Evolutionary conservation across 2,888 invertebrate genomes (phyloP).

Genomic region (Pomacea canaliculata): DNA sequence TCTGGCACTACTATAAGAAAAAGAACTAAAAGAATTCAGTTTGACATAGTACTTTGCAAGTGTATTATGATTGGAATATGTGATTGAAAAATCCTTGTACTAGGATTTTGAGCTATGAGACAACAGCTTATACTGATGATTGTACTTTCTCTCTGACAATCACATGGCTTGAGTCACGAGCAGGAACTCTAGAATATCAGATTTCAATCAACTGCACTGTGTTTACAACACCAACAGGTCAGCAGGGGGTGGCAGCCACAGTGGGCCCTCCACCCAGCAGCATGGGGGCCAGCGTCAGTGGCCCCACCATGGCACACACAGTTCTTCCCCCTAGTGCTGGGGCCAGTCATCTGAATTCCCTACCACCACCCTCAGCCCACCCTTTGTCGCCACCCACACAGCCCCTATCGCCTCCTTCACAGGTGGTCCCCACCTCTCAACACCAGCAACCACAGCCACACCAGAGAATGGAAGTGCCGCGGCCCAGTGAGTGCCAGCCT

Average conservation of each 20-base stretch:
- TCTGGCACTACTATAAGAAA: no score
- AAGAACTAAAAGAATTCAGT: no score
- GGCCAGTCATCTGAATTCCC: conserved; percentile 4
- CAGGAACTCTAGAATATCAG: no score
- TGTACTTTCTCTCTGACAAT: no score
- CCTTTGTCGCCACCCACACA: conserved; percentile 28
- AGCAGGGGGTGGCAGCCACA: conserved; percentile 10
- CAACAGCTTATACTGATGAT: no score
- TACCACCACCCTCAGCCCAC: conserved; percentile 29
- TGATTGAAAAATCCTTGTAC: no score
- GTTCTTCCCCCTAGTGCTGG: conserved; percentile 3
- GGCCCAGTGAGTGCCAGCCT: conserved; percentile 33
- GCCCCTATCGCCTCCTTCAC: conserved; percentile 27
- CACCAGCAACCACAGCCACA: conserved; percentile 20
- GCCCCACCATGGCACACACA: conserved; percentile 8
- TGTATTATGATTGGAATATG: no score
- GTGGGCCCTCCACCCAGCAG: conserved; percentile 17
- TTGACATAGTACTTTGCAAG: no score
- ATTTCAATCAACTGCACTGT: background rate
- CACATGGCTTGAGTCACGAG: no score
- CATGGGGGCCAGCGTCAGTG: conserved; percentile 6
- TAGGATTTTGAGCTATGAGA: no score
- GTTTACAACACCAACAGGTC: conserved; percentile 13
- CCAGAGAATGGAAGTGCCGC: conserved; percentile 29
- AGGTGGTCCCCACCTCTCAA: conserved; percentile 16